These are phyloP conservation scores for Frieseomelitta varia DNA, from an alignment of 1,140 invertebrate species.

Conservation along the genomic window DNA sequence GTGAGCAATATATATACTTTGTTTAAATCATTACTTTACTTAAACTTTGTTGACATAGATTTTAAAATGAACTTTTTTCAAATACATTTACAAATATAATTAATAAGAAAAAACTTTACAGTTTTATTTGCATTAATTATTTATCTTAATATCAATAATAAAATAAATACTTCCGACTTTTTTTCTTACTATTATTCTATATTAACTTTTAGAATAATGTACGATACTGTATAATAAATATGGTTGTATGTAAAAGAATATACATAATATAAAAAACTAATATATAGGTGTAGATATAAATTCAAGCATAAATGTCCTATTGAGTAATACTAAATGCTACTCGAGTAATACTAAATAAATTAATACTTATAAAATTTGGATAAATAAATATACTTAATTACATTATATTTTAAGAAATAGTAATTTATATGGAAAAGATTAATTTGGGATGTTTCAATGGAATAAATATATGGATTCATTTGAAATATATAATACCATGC, in stretches of 20 bases:
- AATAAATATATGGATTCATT: background rate
- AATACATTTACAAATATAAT: background rate
- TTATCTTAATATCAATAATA: background rate
- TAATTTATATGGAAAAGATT: background rate
- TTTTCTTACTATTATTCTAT: background rate
- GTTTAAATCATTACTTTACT: conserved; percentile 7
- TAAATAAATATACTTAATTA: background rate
- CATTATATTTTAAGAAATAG: background rate
- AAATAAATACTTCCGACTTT: background rate
- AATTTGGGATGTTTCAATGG: background rate
- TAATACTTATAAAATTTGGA: background rate
- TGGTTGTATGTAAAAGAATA: background rate
- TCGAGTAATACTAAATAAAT: background rate
- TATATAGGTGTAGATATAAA: background rate
- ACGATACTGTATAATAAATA: background rate
- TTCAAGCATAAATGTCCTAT: background rate
- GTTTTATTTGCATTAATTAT: background rate
- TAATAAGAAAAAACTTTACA: background rate
- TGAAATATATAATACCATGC: background rate
- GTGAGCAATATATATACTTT: conserved; percentile 35
- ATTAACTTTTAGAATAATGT: background rate
- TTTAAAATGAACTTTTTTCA: background rate
- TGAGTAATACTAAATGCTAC: background rate
- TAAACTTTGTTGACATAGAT: background rate
- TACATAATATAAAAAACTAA: background rate